Percentiles rank a stretch among this genome's conserved stretches.
phyloP scores from a whole-genome alignment of 2,113 vertebrate genomes.

The Hydrolagus affinis region DNA sequence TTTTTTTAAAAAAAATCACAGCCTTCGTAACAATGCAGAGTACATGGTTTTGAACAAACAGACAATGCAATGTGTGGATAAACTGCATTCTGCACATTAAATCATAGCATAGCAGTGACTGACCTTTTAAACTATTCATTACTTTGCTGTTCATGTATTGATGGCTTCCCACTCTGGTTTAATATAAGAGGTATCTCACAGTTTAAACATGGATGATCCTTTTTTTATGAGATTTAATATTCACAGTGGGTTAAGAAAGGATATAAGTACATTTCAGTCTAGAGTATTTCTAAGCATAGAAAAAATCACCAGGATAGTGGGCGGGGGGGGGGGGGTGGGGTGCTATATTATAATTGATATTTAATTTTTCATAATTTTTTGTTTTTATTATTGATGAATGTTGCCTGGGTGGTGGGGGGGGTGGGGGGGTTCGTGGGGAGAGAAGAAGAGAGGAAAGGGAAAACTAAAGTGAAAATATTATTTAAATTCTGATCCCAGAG shows the following conservation, averaged over 20 bases:
- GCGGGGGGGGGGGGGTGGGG: too few relatives aligned
- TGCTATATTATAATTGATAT: too few relatives aligned
- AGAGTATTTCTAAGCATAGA: conserved; percentile 18
- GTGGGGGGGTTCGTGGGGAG: background rate
- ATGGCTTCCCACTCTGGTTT: background rate
- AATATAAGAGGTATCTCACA: background rate
- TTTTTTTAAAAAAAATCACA: too few relatives aligned
- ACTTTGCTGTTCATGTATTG: background rate
- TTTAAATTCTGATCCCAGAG: conserved; percentile 53
- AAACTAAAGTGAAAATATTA: conserved; percentile 30
- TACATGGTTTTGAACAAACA: too few relatives aligned
- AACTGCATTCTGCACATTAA: background rate
- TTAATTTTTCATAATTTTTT: too few relatives aligned
- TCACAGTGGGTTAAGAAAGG: conserved; percentile 10
- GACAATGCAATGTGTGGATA: too few relatives aligned
- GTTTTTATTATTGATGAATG: background rate
- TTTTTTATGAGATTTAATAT: conserved; percentile 29
- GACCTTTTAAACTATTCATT: background rate
- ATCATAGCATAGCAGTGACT: background rate
- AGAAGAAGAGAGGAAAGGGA: background rate
- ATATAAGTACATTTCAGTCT: background rate
- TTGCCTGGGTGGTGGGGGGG: too few relatives aligned
- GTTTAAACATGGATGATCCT: conserved; percentile 21
- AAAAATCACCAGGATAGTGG: background rate
- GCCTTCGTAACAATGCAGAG: too few relatives aligned